Conservation (phyloP, 2,888 invertebrate genomes). For the Hyles lineata region DNA sequence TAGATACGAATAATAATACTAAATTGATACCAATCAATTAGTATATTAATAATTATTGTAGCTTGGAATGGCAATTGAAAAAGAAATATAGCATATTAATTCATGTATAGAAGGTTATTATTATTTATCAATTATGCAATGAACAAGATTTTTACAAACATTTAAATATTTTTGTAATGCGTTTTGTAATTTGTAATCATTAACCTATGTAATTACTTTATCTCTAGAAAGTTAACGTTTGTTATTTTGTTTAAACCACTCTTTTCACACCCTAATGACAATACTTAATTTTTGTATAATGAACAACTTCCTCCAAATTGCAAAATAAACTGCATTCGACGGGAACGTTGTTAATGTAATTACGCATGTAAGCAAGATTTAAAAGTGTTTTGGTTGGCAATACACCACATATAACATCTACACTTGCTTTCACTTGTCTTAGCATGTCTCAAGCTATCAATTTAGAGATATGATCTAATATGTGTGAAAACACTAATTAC, state of each 20-base stretch:
- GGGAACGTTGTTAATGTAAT: not conserved
- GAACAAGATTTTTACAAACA: not conserved
- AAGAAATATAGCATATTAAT: not conserved
- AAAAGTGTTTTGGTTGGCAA: constrained; percentile 13
- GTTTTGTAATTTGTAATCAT: not conserved
- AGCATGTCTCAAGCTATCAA: constrained; percentile 35
- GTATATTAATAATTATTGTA: not conserved
- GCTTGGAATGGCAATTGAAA: constrained; percentile 5
- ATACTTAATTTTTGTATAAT: not conserved
- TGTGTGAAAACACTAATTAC: constrained; percentile 13
- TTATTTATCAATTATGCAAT: not conserved
- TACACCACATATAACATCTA: constrained; percentile 5
- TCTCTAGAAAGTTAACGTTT: not conserved
- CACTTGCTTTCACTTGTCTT: constrained; percentile 48
- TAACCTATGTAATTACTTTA: not conserved
- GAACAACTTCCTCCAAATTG: not conserved
- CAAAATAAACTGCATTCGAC: constrained; percentile 8
- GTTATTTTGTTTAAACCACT: not conserved
- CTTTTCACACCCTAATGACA: not conserved
- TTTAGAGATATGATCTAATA: constrained; percentile 22
- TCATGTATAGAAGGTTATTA: not conserved
- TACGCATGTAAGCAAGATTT: not conserved
- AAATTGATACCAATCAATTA: not conserved
- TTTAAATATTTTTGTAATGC: not conserved
- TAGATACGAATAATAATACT: constrained; percentile 21